Base-by-base conservation (phyloP, 37 sponge, comb jelly and placozoan genomes). In the Oscarella lobularis region DNA sequence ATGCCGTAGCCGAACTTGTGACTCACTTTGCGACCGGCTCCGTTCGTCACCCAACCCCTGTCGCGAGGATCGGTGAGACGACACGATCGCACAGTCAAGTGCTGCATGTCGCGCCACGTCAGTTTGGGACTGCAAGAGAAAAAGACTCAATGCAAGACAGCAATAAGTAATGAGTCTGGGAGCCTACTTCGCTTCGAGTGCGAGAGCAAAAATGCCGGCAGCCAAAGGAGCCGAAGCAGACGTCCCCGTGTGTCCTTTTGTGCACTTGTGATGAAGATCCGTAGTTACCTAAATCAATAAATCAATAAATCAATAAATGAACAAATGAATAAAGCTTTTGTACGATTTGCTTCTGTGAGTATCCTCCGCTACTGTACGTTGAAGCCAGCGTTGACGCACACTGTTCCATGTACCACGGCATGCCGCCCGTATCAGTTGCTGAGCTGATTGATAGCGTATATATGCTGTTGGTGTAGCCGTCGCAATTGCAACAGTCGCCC, bases 41-140 rank as follows among this genome's bases (percentile, higher is more conserved):
- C 95, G 67, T 98, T 98, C 2, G 73, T 80, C 31, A 66, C 35
- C 92, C 92, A 92, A 60, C 69, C 73, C 4, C 35, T 3, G 54
- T 14, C 81, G 54, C 38, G 54, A 14, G 36, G 81, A 35, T 37
- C 71, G 27, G 3, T 74, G 66, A 40, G 81, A 35, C 80, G 81
- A 14, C 89, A 92, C 66, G 92, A 76, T n/a, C 83, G 77, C 3
- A 89, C 87, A 2, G 90, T 66, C 14, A 98, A 72, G 73, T 98
- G 87, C 85, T 98, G 99, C 38, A 88, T 81, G 60, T 98, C 99
- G 38, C 99, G 74, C 99, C 99, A 98, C 0, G 95, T 88, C 67
- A 98, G 86, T 35, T 85, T 72, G 67, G 84, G 85, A 77, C 91
- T 97, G 67, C 3, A 35, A 33, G 33, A 55, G 6, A 80, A 3